Base-by-base conservation (phyloP, 1,140 invertebrate genomes). In the Hyposmocoma kahamanoa region DNA sequence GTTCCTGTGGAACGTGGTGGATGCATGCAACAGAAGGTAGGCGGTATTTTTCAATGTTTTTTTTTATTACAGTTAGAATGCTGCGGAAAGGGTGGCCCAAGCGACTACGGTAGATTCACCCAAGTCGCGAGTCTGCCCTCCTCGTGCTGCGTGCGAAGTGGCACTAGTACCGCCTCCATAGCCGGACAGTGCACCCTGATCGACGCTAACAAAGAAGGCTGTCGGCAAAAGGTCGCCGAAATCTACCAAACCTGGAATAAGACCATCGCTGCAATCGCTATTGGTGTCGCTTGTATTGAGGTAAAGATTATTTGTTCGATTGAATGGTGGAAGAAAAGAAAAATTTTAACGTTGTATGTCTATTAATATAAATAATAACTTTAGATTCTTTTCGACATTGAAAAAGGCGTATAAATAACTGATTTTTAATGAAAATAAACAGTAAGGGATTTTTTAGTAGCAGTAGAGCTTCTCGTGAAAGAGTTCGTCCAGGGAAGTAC, bases 201-300 rank as follows among this genome's bases (percentile, higher is more conserved):
- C 22, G 80, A 74, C 41, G 86, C 88, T 34, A 82, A 84, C 52
- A 11, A 44, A 4, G 48, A 19, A 0, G 90, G 90, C 42, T 92
- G 90, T 68, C 59, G 60, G 2, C 0, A 28, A 0, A 54, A 50
- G 6, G 47, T 92, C 1, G 66, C 66, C 10, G 60, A 86, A 0
- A 52, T 88, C 13, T 74, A 91, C 56, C 72, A 87, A 56, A 71
- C 70, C 15, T 77, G 84, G 63, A 88, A 88, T 46, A 87, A 89
- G 50, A 67, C 89, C 22, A 84, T 93, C 36, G 92, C 90, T 59
- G 88, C 88, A 11, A 68, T 92, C 22, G 90, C 90, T 11, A 88
- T 94, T 46, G 90, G 89, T 44, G 86, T 94, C 53, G 91, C 91
- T 39, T 91, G 81, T 58, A 81, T 91, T 59, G 92, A 93, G 87